Base-by-base conservation (phyloP, 2,797 vertebrate genomes). In the Anniella stebbinsi region DNA sequence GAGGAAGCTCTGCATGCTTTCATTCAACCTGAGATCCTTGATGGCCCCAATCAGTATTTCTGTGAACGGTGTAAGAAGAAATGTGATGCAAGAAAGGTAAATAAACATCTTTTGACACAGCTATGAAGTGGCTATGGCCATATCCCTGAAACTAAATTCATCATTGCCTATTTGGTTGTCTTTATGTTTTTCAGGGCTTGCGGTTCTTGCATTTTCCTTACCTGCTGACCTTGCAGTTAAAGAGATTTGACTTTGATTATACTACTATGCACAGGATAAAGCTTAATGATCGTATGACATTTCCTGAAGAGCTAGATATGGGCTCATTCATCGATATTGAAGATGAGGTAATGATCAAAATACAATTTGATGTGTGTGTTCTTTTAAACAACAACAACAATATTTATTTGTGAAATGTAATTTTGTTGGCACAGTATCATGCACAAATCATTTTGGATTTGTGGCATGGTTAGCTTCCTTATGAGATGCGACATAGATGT, bases 181-280 rank as follows among this genome's bases (percentile, higher is more conserved):
- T 80, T 85, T 91, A 87, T 86, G 3, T 94, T 87, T 95, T 90
- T 21, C 36, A 99, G 99, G 99, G 99, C 45, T 97, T 99, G 96
- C 97, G 99, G 75, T 99, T 99, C 96, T 97, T 99, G 96, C 98
- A 99, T 97, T 99, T 99, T 81, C 99, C 99, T 0, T 99, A 99
- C 96, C 97, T 99, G 95, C 97, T 99, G 96, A 99, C 99, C 0
- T 97, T 99, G 86, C 99, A 99, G 95, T 97, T 99, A 95, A 99
- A 99, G 97, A 98, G 99, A 2, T 99, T 99, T 96, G 99, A 99
- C 97, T 99, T 99, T 63, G 99, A 99, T 97, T 99, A 99, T 96
- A 99, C 98, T 97, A 99, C 99, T 94, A 99, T 99, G 99, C 99
- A 99, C 96, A 98, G 99, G 94, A 99, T 99, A 96, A 99, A 99